phyloP scores from a whole-genome alignment of 2,888 invertebrate species.

The Chrysolina americana region DNA sequence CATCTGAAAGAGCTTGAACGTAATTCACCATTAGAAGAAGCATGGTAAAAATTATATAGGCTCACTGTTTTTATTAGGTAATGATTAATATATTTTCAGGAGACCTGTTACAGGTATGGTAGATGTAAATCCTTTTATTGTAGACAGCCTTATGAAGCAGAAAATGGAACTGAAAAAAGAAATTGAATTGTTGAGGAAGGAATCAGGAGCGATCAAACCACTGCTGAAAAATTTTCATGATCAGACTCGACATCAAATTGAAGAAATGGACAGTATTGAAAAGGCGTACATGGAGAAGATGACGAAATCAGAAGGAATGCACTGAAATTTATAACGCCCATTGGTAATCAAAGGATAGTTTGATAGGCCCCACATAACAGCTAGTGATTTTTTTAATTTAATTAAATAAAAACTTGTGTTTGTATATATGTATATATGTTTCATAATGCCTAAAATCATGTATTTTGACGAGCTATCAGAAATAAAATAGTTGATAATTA shows the following conservation, averaged over 20 bases:
- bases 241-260: conserved; percentile 26
- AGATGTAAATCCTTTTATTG: conserved; percentile 36
- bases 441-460: no score
- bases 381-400: no score
- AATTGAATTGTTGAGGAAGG: conserved; percentile 33
- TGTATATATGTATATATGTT: no score
- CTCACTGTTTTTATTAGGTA: not conserved
- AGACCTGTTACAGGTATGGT: conserved; percentile 42
- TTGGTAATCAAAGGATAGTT: no score
- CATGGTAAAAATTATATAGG: conserved; percentile 29
- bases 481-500: no score
- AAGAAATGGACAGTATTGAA: conserved; percentile 27
- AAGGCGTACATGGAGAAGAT: not conserved
- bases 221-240: conserved; percentile 32
- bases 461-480: no score
- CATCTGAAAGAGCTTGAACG: conserved; percentile 35
- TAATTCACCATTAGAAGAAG: conserved; percentile 29
- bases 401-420: no score
- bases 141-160: conserved; percentile 24
- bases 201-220: conserved; percentile 28
- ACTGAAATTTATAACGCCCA: not conserved
- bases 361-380: no score
- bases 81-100: conserved; percentile 30
- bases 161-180: conserved; percentile 35
- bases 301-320: not conserved